Percentiles rank a stretch among this genome's conserved stretches.
Evolutionary conservation across 2,113 vertebrate species (phyloP).

Genomic region (Castor canadensis): DNA sequence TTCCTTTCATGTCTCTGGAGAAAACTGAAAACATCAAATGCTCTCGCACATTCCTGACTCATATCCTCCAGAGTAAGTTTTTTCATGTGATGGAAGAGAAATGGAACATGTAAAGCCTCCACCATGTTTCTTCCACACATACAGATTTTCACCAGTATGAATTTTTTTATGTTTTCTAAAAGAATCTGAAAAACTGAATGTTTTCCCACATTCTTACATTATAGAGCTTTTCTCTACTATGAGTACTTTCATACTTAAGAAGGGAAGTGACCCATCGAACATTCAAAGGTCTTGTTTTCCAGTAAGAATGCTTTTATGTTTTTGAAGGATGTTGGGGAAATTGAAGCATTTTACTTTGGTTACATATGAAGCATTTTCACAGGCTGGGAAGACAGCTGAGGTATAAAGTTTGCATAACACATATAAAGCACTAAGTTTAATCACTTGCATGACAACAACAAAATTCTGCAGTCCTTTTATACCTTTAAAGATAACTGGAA

Average conservation of each 20-base stretch:
- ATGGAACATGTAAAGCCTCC: background rate
- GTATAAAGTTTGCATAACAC: too few relatives aligned
- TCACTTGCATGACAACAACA: too few relatives aligned
- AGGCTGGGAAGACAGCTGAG: too few relatives aligned
- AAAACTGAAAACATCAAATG: background rate
- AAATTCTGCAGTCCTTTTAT: too few relatives aligned
- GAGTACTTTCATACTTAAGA: background rate
- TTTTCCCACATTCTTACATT: background rate
- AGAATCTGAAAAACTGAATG: background rate
- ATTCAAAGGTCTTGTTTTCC: background rate
- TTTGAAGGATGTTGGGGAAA: background rate
- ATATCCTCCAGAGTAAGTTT: background rate
- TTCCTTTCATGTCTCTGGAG: background rate
- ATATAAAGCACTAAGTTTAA: too few relatives aligned
- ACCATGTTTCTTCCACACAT: background rate
- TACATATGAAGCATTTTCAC: too few relatives aligned
- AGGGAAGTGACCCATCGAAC: background rate
- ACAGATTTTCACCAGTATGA: background rate
- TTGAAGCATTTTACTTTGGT: background rate
- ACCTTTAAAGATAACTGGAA: too few relatives aligned
- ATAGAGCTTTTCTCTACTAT: background rate
- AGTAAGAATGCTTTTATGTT: too few relatives aligned
- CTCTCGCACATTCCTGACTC: background rate
- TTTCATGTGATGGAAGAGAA: background rate
- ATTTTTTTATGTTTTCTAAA: background rate